Conservation (phyloP, 2,888 invertebrate genomes). For the Drosophila colorata region DNA sequence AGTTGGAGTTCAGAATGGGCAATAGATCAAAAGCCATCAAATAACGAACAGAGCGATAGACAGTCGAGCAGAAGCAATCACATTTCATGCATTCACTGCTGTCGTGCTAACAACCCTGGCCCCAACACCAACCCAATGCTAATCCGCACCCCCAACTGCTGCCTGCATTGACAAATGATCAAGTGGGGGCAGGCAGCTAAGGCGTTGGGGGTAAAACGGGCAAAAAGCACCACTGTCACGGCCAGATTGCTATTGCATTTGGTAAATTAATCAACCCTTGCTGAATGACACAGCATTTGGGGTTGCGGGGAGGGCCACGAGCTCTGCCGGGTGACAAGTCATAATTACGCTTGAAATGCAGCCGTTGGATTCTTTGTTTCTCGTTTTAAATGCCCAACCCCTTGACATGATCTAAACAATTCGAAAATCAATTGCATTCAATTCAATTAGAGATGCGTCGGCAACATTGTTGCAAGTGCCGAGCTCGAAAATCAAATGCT, state of each 20-base stretch:
- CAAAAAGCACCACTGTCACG: slow-evolving; percentile 39
- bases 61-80: slow-evolving; percentile 57
- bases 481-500: slow-evolving; percentile 32
- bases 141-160: background rate
- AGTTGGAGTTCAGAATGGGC: slow-evolving; percentile 5
- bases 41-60: slow-evolving; percentile 29
- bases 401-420: slow-evolving; percentile 33
- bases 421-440: slow-evolving; percentile 68
- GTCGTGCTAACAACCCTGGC: slow-evolving; percentile 33
- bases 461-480: slow-evolving; percentile 53
- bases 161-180: slow-evolving; percentile 39
- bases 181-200: background rate
- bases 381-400: slow-evolving; percentile 14
- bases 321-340: slow-evolving; percentile 49
- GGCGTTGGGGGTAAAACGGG: background rate
- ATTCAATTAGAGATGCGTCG: slow-evolving; percentile 63
- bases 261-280: slow-evolving; percentile 75
- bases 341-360: slow-evolving; percentile 71
- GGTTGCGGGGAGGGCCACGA: background rate
- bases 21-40: slow-evolving; percentile 66
- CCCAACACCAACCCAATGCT: background rate
- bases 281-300: slow-evolving; percentile 15
- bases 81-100: slow-evolving; percentile 53
- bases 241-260: slow-evolving; percentile 60
- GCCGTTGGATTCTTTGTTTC: slow-evolving; percentile 26